Base-by-base conservation (phyloP, 2,888 invertebrate species). In the Schrankia costaestrigalis region DNA sequence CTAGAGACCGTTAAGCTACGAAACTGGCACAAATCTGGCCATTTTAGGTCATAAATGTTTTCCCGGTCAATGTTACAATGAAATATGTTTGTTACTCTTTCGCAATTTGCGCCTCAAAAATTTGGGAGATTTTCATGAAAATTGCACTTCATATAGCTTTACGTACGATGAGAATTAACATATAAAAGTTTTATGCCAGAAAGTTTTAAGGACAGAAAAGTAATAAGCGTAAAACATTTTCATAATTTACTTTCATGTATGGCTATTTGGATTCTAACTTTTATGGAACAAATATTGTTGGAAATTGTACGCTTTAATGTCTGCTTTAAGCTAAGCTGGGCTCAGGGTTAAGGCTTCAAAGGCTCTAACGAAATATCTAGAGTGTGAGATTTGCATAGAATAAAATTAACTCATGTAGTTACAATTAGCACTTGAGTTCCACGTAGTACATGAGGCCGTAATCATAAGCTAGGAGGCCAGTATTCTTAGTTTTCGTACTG, bases 141-240 rank as follows among this genome's bases (percentile, higher is more conserved):
- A 29, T 25, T 34, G 14, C 25, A 29, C 21, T 25, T 25, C 6
- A 12, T 35, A 14, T 14, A 19, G 14, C 25, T 35, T 30, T n/a
- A n/a, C n/a, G n/a, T n/a, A 28, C 23, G 28, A 27, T 11, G 27
- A 10, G 22, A 34, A 34, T 34, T 34, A 34, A 34, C 28, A 34
- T 28, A 24, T 23, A 28, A 34, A 18, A 28, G 17, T 6, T 28
- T 24, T 28, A 28, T 24, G 23, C 8, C 11, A n/a, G 8, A 15
- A 5, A 27, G 18, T 24, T 24, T 27, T 25, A 14, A 17, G 28
- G 19, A 23, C 23, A 9, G 17, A 28, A 24, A 28, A 19, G 34
- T 34, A 18, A 23, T 18, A 28, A 18, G 28, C 27, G 14, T 9
- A 28, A 34, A 34, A 34, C 24, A 28, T 34, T 12, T 19, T 12